Percentiles rank a stretch among this genome's conserved stretches.
These are phyloP conservation scores for Stichopus chloronotus DNA, from an alignment of 35 echinoderm and acorn worm genomes.

Conservation along the genomic window DNA sequence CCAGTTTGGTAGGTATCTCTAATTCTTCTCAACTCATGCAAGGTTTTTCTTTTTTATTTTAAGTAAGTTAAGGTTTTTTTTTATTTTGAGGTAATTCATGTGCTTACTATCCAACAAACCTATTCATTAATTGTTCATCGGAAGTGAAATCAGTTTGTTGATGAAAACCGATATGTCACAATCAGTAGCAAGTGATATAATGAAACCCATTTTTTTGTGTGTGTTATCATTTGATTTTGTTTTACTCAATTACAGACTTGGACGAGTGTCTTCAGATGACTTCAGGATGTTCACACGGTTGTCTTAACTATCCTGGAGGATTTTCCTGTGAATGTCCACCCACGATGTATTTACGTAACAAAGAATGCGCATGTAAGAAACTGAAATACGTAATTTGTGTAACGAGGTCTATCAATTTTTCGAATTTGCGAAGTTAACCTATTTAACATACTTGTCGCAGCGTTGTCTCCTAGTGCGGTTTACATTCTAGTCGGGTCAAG, in stretches of 20 bases:
- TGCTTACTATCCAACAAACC: too few relatives aligned
- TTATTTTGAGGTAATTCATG: too few relatives aligned
- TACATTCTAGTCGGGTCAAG: too few relatives aligned
- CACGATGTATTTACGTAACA: background rate
- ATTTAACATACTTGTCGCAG: too few relatives aligned
- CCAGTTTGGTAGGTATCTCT: conserved; percentile 17
- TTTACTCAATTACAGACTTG: conserved; percentile 12
- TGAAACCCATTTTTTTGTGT: too few relatives aligned
- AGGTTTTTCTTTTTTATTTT: background rate
- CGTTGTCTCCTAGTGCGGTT: too few relatives aligned
- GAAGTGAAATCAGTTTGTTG: too few relatives aligned
- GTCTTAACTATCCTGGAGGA: conserved; percentile 18
- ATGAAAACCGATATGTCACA: too few relatives aligned
- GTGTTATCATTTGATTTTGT: background rate
- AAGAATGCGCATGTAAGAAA: background rate
- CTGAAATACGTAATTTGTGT: background rate
- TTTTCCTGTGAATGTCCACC: background rate
- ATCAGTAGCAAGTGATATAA: too few relatives aligned
- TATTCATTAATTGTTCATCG: too few relatives aligned
- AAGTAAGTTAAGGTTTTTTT: background rate
- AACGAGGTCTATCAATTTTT: too few relatives aligned
- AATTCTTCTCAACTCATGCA: background rate
- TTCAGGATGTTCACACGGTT: conserved; percentile 10
- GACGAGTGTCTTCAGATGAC: background rate
- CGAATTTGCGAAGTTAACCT: too few relatives aligned